phyloP scores from a whole-genome alignment of 2,888 invertebrate genomes.

The Myopa tessellatipennis region DNA sequence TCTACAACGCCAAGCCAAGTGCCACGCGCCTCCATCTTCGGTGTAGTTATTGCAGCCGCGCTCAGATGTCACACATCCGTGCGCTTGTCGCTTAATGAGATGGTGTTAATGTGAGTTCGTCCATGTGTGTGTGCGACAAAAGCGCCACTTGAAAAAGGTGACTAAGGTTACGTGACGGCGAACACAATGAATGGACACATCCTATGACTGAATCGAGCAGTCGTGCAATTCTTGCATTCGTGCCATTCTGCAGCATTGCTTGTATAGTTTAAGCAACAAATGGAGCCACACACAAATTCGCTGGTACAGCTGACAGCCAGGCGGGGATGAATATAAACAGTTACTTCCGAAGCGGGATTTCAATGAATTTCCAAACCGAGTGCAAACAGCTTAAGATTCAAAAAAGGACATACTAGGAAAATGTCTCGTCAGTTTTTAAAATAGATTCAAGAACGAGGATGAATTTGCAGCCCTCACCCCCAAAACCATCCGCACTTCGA shows the following conservation, averaged over 20 bases:
- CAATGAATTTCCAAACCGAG: neutral
- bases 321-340: too few relatives aligned
- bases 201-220: too few relatives aligned
- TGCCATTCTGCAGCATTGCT: too few relatives aligned
- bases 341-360: neutral
- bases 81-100: conserved; percentile 1
- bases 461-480: neutral
- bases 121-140: conserved; percentile 11
- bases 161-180: conserved; percentile 18
- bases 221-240: too few relatives aligned
- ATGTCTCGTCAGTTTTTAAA: neutral
- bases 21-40: neutral
- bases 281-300: too few relatives aligned
- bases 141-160: neutral
- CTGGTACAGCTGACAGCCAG: too few relatives aligned
- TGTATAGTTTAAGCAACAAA: too few relatives aligned
- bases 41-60: neutral
- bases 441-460: neutral
- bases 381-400: neutral
- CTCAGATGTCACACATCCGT: neutral
- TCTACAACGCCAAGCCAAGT: conserved; percentile 8
- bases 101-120: neutral
- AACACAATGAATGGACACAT: neutral
- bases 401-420: conserved; percentile 18
- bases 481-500: neutral